Conservation (phyloP, 2,888 invertebrate species). For the Pandemis heparana region DNA sequence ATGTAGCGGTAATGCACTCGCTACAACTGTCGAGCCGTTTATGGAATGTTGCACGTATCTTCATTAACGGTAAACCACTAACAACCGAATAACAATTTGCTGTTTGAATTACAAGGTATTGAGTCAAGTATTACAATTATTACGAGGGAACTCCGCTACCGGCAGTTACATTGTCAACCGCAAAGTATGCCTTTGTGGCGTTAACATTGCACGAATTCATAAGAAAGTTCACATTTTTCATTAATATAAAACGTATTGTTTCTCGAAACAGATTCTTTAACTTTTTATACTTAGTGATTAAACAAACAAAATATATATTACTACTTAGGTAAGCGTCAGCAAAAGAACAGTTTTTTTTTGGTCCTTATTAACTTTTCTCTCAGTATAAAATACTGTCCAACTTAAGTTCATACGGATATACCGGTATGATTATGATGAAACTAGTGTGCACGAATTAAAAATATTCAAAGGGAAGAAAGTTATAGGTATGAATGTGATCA, state of each 20-base stretch:
- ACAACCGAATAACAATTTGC: slow-evolving; percentile 21
- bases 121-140: slow-evolving; percentile 33
- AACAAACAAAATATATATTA: too few relatives aligned
- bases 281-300: too few relatives aligned
- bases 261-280: background rate
- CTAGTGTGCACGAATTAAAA: too few relatives aligned
- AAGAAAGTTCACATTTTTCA: background rate
- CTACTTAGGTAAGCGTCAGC: too few relatives aligned
- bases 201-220: background rate
- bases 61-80: slow-evolving; percentile 26
- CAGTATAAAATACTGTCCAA: too few relatives aligned
- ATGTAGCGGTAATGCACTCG: slow-evolving; percentile 18
- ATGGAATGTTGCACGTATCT: slow-evolving; percentile 15
- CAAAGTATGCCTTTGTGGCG: slow-evolving; percentile 3
- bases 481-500: too few relatives aligned
- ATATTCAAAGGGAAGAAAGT: too few relatives aligned
- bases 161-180: slow-evolving; percentile 17
- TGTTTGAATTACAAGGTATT: slow-evolving; percentile 28
- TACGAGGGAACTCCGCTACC: background rate
- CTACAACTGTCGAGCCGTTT: slow-evolving; percentile 18
- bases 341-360: too few relatives aligned
- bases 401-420: too few relatives aligned
- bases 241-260: background rate
- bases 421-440: too few relatives aligned
- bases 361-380: too few relatives aligned